These are phyloP conservation scores for Limenitis camilla DNA, from an alignment of 2,888 invertebrate species.

Conservation along the genomic window DNA sequence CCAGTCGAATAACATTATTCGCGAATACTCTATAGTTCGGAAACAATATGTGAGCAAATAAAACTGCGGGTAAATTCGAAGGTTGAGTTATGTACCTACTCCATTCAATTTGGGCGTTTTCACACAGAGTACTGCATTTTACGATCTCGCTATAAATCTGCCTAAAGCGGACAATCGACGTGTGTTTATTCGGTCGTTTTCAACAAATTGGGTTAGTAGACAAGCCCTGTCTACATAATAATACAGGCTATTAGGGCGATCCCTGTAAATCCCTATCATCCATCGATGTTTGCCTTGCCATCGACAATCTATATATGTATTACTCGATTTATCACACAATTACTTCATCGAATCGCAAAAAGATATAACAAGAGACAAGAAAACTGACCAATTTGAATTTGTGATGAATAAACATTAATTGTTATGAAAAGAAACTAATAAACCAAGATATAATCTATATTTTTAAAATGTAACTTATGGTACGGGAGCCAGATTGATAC, in stretches of 20 bases:
- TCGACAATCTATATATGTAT: slow-evolving; percentile 30
- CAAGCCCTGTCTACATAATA: slow-evolving; percentile 55
- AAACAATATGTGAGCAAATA: slow-evolving; percentile 32
- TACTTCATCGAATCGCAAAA: no score
- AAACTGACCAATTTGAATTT: no score
- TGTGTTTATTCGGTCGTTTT: slow-evolving; percentile 60
- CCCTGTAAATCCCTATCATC: slow-evolving; percentile 28
- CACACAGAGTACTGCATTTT: slow-evolving; percentile 35
- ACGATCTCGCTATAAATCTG: slow-evolving; percentile 58
- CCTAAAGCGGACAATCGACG: slow-evolving; percentile 44
- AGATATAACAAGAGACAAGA: no score
- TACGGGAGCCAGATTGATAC: no score
- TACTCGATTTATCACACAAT: background rate
- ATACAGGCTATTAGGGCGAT: slow-evolving; percentile 52
- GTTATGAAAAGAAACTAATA: no score
- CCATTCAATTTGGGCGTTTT: slow-evolving; percentile 20
- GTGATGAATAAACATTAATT: no score
- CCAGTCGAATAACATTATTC: slow-evolving; percentile 11
- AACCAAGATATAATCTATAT: no score
- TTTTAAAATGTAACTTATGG: no score
- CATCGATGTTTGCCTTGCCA: slow-evolving; percentile 49
- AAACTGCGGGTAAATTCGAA: slow-evolving; percentile 25
- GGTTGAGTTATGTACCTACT: slow-evolving; percentile 22
- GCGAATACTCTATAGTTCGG: slow-evolving; percentile 15
- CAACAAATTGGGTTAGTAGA: slow-evolving; percentile 63